Evolutionary conservation across 2,113 vertebrate species (phyloP), one percentile per base, ranked within the genome.

Genomic region (Herpailurus yagouaroundi): DNA sequence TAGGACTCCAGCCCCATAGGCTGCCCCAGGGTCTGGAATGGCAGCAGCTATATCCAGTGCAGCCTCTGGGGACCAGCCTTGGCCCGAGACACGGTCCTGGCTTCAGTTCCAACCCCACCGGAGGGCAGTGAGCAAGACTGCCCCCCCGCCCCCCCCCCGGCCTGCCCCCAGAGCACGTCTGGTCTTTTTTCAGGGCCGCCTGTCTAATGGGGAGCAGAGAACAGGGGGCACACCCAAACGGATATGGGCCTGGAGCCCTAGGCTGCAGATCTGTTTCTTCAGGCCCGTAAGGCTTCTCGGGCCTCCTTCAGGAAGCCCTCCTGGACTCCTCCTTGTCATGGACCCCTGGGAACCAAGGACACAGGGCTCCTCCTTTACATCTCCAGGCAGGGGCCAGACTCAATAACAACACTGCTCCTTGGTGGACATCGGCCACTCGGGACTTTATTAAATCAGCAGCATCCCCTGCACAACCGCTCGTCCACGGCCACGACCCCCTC

Each of bases 141-240:
- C 7, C 63, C 4, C 6, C 12, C 41, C 45, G 27, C 33, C 3
- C 63, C 7, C 45, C 7, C 41, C 73, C 36, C 27, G 1, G 25
- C 57, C 50, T 0, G 0, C 27, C 71, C 21, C 4, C 1, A 0
- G 68, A 7, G 4, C 7, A 23, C 50, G 2, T 9, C n/a, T 33
- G 69, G 18, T 50, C 18, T 33, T 14, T 69, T 79, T 73, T 19
- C 3, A 0, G 71, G 16, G 8, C 23, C 10, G 12, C 27, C 64
- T 7, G n/a, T 19, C 21, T 57, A 50, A 81, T 1, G 11, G 38
- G n/a, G 36, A 23, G 19, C 60, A 55, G 83, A 74, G 29, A 18
- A 5, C 2, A 25, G 41, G 48, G 76, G 36, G 3, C 8, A 19
- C 6, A 45, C 27, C 36, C 55, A 76, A 48, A 19, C 16, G 23